Evolutionary conservation across 2,888 invertebrate genomes (phyloP).

Genomic region (Diarsia brunnea): DNA sequence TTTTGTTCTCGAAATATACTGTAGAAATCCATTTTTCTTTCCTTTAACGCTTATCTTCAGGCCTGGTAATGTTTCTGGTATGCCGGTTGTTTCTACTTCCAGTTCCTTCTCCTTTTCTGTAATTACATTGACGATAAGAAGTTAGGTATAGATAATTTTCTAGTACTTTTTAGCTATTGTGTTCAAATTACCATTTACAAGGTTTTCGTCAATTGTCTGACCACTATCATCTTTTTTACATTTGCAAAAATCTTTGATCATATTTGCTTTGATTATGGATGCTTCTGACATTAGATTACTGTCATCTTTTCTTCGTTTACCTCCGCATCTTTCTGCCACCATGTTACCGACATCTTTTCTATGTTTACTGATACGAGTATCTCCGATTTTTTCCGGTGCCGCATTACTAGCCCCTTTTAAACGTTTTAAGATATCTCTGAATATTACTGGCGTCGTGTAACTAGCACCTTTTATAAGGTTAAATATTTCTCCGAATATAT

Average conservation of each 20-base stretch:
- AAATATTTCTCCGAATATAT: background rate
- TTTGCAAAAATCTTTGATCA: background rate
- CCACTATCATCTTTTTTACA: background rate
- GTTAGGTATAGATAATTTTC: background rate
- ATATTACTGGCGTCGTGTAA: background rate
- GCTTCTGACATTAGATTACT: background rate
- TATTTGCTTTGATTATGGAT: background rate
- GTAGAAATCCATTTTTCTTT: background rate
- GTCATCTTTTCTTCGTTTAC: background rate
- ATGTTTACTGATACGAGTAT: background rate
- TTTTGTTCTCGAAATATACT: too few species aligned
- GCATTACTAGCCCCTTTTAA: background rate
- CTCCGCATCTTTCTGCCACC: background rate
- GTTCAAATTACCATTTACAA: background rate
- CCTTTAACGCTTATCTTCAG: conserved; percentile 4
- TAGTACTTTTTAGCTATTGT: background rate
- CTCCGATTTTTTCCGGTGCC: background rate
- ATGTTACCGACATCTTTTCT: background rate
- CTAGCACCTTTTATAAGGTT: background rate
- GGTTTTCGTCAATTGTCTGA: background rate
- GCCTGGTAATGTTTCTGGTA: conserved; percentile 2
- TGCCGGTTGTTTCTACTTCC: background rate
- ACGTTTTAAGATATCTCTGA: background rate
- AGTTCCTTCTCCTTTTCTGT: conserved; percentile 4
- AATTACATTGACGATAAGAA: background rate